Evolutionary conservation across 1,140 invertebrate genomes (phyloP).

Genomic region (Pseudoatta argentina): DNA sequence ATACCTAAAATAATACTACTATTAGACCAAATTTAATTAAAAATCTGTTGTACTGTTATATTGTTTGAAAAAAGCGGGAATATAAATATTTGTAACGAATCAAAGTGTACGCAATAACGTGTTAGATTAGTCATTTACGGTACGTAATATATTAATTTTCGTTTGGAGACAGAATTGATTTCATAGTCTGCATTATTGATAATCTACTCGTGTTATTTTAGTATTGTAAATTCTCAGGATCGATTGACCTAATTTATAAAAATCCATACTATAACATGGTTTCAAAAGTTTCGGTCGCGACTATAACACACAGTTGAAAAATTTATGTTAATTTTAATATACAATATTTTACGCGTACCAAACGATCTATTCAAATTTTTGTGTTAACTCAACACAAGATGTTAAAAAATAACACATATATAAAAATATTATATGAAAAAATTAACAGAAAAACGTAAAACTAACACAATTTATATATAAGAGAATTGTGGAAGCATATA

Average conservation of each 20-base stretch:
- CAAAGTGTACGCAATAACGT: background rate
- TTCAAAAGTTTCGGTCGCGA: background rate
- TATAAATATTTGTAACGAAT: background rate
- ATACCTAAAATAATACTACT: background rate
- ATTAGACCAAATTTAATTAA: background rate
- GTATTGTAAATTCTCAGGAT: background rate
- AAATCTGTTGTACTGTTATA: background rate
- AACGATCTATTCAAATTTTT: no score
- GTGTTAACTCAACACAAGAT: no score
- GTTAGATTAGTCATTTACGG: background rate
- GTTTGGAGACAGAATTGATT: background rate
- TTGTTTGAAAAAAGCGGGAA: background rate
- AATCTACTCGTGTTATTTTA: background rate
- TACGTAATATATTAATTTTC: background rate
- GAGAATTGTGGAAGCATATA: no score
- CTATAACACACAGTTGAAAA: no score
- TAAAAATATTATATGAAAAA: no score
- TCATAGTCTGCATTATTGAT: background rate
- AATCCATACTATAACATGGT: conserved; percentile 1
- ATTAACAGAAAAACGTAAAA: no score
- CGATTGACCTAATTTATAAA: background rate
- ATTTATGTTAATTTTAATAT: no score
- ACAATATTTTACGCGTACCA: no score
- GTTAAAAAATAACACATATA: no score
- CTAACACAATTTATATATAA: no score